Evolutionary conservation across 2,888 invertebrate species (phyloP), one percentile per base, ranked within the genome.

Genomic region (Imbricaverruca yamaguchii): DNA sequence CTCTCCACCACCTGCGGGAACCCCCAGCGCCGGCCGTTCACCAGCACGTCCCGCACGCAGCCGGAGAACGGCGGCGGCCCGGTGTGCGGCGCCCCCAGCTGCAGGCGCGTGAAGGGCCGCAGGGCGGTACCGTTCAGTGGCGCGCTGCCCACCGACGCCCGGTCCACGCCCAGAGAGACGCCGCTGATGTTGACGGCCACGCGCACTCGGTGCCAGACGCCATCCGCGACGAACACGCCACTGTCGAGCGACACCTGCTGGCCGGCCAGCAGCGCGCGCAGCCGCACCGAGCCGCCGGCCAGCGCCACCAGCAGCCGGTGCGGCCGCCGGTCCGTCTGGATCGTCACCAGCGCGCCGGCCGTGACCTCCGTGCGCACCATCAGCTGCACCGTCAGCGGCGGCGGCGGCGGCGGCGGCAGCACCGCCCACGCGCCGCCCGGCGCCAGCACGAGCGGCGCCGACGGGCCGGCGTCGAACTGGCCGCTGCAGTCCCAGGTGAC

Each of bases 401-500:
- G 84, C 8, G 87, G 85, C 80, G 85, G 85, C 80, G 87, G 83
- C 63, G 85, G 85, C 8, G 87, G 87, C 81, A 89, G 87, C 57
- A 88, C 87, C 55, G 89, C 84, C 85, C 87, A 89, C 67, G 87
- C 85, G 78, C 85, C 86, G 21, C 87, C 85, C 18, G 86, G 85
- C 25, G 87, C 82, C 86, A 96, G 96, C 87, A 95, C 95, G 84
- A 97, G 93, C 82, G 94, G 92, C 77, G 93, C 91, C 84, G 91
- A 91, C 39, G 91, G 88, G 25, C 91, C 90, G 0, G 96, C 95
- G 85, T 95, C 94, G 87, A 97, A 97, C 88, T 97, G 96, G 0
- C 93, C 91, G 55, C 95, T 95, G 88, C 97, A 97, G 85, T 93
- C 93, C 97, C 97, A 97, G 0, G 94, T 92, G 21, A 97, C 92